Percentiles rank a stretch among this genome's conserved stretches.
Evolutionary conservation across 2,797 vertebrate species (phyloP).

Genomic region (Craterocephalus amniculus): DNA sequence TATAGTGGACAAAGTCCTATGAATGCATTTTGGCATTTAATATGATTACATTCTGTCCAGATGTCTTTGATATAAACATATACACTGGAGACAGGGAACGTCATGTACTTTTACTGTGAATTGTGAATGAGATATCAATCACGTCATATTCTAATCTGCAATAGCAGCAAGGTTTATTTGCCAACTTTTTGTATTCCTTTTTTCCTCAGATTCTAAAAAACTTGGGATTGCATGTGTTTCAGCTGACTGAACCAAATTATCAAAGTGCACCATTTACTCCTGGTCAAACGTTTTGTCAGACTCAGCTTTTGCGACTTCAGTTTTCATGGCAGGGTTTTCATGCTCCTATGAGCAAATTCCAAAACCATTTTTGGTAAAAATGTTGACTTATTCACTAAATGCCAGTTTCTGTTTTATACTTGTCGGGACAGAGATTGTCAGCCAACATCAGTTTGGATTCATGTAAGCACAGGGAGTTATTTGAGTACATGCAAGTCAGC

Average conservation of each 20-base stretch:
- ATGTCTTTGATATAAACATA: conserved; percentile 34
- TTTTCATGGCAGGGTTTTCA: neutral
- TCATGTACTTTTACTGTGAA: no score
- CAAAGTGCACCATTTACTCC: neutral
- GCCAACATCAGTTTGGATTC: neutral
- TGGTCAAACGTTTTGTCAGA: neutral
- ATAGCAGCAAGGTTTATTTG: neutral
- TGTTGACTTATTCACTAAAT: neutral
- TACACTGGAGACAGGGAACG: neutral
- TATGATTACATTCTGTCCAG: conserved; percentile 23
- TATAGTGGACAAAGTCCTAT: conserved; percentile 40
- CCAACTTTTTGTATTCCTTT: neutral
- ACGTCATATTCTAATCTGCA: neutral
- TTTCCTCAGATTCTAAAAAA: neutral
- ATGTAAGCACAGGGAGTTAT: neutral
- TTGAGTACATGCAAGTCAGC: neutral
- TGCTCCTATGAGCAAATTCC: no score
- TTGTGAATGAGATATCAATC: neutral
- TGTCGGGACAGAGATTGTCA: neutral
- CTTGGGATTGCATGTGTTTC: neutral
- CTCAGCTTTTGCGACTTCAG: neutral
- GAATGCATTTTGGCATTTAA: conserved; percentile 31
- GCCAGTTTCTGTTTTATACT: neutral
- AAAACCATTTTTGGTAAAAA: neutral
- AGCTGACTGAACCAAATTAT: no score